Evolutionary conservation across 35 echinoderm and acorn worm species (phyloP), one percentile per base, ranked within the genome.

Genomic region (Eucidaris tribuloides): DNA sequence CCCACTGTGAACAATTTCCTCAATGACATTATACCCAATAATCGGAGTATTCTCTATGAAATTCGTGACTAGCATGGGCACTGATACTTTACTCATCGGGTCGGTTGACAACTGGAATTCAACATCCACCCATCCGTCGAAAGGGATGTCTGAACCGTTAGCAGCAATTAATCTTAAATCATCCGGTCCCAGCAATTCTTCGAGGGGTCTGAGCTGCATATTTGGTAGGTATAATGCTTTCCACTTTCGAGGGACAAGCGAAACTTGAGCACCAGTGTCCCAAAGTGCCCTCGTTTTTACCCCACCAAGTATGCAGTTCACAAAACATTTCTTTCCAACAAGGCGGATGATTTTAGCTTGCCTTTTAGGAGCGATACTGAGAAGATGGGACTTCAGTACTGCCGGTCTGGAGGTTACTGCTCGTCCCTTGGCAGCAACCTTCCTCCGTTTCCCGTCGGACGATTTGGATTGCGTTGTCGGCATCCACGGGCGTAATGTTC

Each of bases 191-290:
- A 84, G 6, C 3, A 84, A 62, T 30, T 42, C 38, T 5, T 23
- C 46, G 17, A 84, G 36, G 5, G 82, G 82, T 30, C 46, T 32
- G 7, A 84, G 11, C 35, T 31, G 2, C 20, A 39, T 29, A 4
- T 34, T 24, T 43, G 85, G 77, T 7, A 81, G 2, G 35, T 88
- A n/a, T 11, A 31, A 5, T 48, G 19, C 14, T 23, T 28, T 59
- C 77, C 85, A 88, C 4, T 48, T 45, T 18, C 20, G n/a, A 40
- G 76, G 39, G 13, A 88, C 29, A n/a, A 88, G 19, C n/a, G 76
- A 80, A 3, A 88, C 85, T 41, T 88, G 85, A 14, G 85, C 85
- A 2, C 85, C 85, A 14, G 85, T 88, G 60, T 88, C 85, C 85
- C 85, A 88, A 7, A 81, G 77, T 7, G 77, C 85, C 25, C 45